phyloP scores from a whole-genome alignment of 53 echinoderm and acorn worm species.

The Stichopus horrens region DNA sequence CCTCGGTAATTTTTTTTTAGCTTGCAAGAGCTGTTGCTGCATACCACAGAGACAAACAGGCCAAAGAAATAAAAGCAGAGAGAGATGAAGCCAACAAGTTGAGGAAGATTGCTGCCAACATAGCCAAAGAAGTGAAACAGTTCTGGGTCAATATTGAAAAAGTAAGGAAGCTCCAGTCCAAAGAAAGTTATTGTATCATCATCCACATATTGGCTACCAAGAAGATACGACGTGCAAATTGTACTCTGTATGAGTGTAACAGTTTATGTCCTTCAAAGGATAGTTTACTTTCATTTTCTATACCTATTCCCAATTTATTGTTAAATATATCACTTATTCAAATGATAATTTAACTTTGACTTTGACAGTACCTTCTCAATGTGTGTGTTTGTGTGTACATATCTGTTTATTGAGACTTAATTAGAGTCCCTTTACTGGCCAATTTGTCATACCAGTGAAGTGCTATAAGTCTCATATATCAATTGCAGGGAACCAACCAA shows the following conservation, averaged over 20 bases:
- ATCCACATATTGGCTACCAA: too few species aligned
- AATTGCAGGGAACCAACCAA: not conserved
- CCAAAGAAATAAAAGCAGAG: slow-evolving; percentile 87
- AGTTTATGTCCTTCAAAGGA: too few species aligned
- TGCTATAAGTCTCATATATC: slow-evolving; percentile 17
- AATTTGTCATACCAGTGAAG: slow-evolving; percentile 15
- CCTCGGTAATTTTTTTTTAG: slow-evolving; percentile 30
- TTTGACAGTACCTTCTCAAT: too few species aligned
- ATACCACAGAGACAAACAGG: slow-evolving; percentile 77
- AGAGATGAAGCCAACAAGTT: slow-evolving; percentile 82
- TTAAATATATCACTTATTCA: too few species aligned
- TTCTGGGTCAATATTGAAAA: slow-evolving; percentile 99
- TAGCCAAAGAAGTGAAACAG: slow-evolving; percentile 92
- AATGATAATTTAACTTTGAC: too few species aligned
- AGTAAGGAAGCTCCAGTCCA: slow-evolving; percentile 41
- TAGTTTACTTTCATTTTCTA: too few species aligned
- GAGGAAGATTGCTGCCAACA: slow-evolving; percentile 85
- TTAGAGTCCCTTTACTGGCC: slow-evolving; percentile 28
- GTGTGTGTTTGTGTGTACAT: not conserved
- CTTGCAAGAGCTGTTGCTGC: slow-evolving; percentile 87
- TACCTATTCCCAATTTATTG: too few species aligned
- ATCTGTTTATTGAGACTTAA: slow-evolving; percentile 2
- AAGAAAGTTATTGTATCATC: too few species aligned
- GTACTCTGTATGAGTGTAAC: too few species aligned
- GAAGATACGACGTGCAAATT: too few species aligned